phyloP scores from a whole-genome alignment of 2,888 invertebrate species.

The Epirrita christyi region DNA sequence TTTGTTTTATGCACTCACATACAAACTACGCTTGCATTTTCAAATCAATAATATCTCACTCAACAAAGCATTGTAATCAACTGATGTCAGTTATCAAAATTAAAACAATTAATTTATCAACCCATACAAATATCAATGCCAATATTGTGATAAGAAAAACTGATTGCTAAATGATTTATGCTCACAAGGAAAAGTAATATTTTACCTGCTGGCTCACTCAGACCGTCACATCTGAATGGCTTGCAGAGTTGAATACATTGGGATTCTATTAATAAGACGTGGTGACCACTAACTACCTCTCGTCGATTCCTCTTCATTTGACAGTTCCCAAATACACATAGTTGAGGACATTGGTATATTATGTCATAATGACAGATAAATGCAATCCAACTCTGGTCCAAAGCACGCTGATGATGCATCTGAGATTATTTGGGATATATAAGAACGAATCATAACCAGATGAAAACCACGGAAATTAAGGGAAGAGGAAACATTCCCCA shows the following conservation, averaged over 20 bases:
- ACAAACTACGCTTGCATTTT: slow-evolving; percentile 26
- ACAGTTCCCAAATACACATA: no score
- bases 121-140: slow-evolving; percentile 47
- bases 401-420: not conserved
- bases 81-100: slow-evolving; percentile 47
- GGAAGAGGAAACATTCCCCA: not conserved
- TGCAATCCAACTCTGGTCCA: no score
- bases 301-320: no score
- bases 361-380: no score
- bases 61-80: slow-evolving; percentile 49
- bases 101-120: slow-evolving; percentile 49
- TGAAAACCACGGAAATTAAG: not conserved
- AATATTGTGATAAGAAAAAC: slow-evolving; percentile 48
- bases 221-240: no score
- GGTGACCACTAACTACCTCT: no score
- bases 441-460: not conserved
- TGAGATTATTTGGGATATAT: not conserved
- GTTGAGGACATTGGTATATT: no score
- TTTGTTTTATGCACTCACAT: slow-evolving; percentile 14
- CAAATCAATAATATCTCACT: slow-evolving; percentile 44
- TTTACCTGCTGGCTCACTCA: not conserved
- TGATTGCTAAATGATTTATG: slow-evolving; percentile 41
- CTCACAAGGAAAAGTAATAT: not conserved
- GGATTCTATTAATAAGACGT: no score
- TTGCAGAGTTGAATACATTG: no score